Percentiles rank a stretch among this genome's conserved stretches.
phyloP scores from a whole-genome alignment of 2,797 vertebrate species.

The Dromococcyx pavoninus region DNA sequence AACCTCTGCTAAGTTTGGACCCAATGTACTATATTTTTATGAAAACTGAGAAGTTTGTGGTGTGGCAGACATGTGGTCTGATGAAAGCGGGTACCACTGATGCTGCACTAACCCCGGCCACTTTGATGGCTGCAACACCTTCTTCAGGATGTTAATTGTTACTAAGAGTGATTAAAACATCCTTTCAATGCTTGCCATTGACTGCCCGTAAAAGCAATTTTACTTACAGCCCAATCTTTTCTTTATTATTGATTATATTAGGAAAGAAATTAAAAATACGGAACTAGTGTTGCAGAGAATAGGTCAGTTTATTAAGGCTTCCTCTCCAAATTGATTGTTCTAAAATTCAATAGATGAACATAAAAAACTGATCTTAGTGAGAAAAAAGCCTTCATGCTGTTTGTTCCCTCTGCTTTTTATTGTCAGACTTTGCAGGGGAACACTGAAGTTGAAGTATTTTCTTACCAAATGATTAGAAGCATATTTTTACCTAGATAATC shows the following conservation, averaged over 20 bases:
- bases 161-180: neutral
- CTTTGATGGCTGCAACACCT: neutral
- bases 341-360: conserved; percentile 9
- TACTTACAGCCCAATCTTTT: conserved; percentile 6
- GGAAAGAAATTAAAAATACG: conserved; percentile 38
- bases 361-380: neutral
- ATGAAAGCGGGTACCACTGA: neutral
- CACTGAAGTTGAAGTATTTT: neutral
- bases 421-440: neutral
- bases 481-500: neutral
- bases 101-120: neutral
- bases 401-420: neutral
- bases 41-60: neutral
- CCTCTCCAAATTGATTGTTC: neutral
- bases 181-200: neutral
- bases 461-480: neutral
- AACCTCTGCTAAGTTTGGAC: neutral
- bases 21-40: neutral
- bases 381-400: neutral
- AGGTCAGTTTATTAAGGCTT: conserved; percentile 10
- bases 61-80: neutral
- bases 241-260: conserved; percentile 24
- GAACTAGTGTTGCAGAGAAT: conserved; percentile 4
- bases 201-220: conserved; percentile 3
- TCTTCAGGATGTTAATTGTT: neutral